phyloP scores from a whole-genome alignment of 1,140 invertebrate species.

The Aphis craccivora region DNA sequence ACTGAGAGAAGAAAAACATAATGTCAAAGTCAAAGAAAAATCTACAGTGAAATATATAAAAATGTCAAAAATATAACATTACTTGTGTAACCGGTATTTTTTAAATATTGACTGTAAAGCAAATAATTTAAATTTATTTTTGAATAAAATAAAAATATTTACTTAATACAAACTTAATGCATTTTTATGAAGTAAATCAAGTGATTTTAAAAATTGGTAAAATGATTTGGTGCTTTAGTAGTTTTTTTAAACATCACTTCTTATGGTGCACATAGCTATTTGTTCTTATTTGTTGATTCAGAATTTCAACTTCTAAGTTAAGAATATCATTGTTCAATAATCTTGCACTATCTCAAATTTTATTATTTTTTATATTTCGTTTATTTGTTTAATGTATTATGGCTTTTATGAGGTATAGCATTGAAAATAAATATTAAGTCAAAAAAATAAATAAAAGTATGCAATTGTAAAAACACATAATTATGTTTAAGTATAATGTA shows the following conservation, averaged over 20 bases:
- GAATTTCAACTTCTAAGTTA: background rate
- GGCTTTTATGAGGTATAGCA: background rate
- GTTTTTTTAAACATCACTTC: background rate
- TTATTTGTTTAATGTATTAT: background rate
- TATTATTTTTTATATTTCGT: background rate
- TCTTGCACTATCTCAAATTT: background rate
- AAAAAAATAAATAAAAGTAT: too few species aligned
- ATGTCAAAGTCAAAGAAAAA: conserved; percentile 15
- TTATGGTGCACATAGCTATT: background rate
- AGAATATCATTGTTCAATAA: background rate
- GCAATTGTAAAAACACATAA: too few species aligned
- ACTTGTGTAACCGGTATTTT: background rate
- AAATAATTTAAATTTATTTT: background rate
- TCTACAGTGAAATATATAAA: background rate
- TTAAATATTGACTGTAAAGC: too few species aligned
- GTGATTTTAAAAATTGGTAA: background rate
- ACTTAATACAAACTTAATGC: background rate
- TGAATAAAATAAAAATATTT: background rate
- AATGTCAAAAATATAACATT: background rate
- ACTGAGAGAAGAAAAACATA: background rate
- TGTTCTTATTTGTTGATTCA: background rate
- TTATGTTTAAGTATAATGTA: too few species aligned
- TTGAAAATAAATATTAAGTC: too few species aligned
- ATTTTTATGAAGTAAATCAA: background rate
- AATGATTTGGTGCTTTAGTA: background rate